Base-by-base conservation (phyloP, 2,113 vertebrate genomes). In the Gambusia holbrooki region DNA sequence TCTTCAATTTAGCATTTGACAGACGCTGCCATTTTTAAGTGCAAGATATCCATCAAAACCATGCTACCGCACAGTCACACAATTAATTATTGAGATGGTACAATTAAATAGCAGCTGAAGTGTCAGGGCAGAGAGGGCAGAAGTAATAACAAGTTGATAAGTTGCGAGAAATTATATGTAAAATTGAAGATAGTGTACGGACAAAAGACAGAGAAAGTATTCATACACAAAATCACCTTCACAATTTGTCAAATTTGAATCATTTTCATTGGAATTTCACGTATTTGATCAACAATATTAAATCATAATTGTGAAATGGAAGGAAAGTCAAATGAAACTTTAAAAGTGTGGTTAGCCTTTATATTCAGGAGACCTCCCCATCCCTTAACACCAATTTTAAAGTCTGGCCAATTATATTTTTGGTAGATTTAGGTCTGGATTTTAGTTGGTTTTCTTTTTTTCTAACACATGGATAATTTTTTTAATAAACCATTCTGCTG, bases 21-120 rank as follows among this genome's bases (percentile, higher is more conserved):
- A 80, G 70, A 81, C 30, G 62, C 71, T 75, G 71, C 45, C 71
- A 61, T 81, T 86, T 82, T 64, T 83, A 84, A 80, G 45, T 65
- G 54, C 67, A 72, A 73, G 77, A 89, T 79, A 86, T 77, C 79
- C 83, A 91, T 91, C 89, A 85, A 71, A 79, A 67, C 60, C 70
- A 83, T 80, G 71, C 77, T 71, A 76, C 79, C 40, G 17, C 68
- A 65, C 63, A 84, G 73, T 70, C 64, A 60, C 66, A 73, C 78
- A 74, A 88, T 86, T 79, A 83, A 90, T 89, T 87, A 90, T 77
- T 87, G 68, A 88, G 85, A 89, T 75, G 42, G 76, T 60, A 66
- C 66, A 17, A 88, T 87, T 80, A 86, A 84, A 82, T 19, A 54
- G 84, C 63, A 81, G 81, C 76, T 73, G 81, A 12, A 3, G 60